phyloP scores from a whole-genome alignment of 1,140 invertebrate genomes.

The Physella acuta region DNA sequence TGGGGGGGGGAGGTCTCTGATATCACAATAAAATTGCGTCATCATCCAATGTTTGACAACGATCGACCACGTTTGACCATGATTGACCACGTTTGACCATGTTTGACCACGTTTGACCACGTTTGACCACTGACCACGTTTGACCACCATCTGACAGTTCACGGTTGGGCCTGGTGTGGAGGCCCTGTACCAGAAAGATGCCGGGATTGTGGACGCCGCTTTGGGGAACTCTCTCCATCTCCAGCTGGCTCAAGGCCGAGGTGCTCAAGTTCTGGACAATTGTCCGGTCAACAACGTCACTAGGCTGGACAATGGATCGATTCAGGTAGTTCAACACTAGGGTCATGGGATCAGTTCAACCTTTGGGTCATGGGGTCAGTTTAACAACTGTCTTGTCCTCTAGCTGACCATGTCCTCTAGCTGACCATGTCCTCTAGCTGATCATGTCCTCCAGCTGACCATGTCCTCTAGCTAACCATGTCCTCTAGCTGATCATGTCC shows the following conservation, averaged over 20 bases:
- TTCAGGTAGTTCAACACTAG: constrained; percentile 31
- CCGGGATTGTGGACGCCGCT: constrained; percentile 53
- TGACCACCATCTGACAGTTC: constrained; percentile 37
- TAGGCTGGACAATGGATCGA: constrained; percentile 31
- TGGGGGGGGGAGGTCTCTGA: not conserved
- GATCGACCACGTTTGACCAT: too few relatives aligned
- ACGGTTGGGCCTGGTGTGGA: constrained; percentile 37
- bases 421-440: not conserved
- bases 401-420: not conserved
- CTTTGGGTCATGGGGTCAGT: not conserved
- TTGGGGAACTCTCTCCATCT: constrained; percentile 49
- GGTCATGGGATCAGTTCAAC: not conserved
- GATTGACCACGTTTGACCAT: too few relatives aligned
- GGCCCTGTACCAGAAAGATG: constrained; percentile 48
- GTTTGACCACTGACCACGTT: not conserved
- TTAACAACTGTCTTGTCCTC: not conserved
- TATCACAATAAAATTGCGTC: not conserved
- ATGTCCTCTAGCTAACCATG: not conserved
- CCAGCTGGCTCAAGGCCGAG: constrained; percentile 50
- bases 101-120: not conserved
- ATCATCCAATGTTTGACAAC: not conserved
- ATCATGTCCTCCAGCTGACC: not conserved
- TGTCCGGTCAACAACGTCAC: constrained; percentile 45
- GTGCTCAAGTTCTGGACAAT: constrained; percentile 48
- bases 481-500: not conserved